Evolutionary conservation across 2,888 invertebrate genomes (phyloP).

Genomic region (Melanostoma scalare): DNA sequence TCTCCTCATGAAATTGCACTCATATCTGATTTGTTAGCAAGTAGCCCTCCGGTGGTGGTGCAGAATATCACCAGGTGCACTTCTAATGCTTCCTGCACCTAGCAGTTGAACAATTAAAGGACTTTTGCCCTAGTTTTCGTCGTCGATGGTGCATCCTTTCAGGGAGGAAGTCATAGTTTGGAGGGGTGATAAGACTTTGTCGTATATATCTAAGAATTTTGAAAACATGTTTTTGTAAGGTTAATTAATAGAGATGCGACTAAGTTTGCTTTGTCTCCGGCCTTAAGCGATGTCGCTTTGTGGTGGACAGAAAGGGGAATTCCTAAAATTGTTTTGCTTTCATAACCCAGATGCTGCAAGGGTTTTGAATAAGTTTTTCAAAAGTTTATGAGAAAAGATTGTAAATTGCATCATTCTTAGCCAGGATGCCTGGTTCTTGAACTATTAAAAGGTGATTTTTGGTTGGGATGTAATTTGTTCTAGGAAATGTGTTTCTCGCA

Average conservation of each 20-base stretch:
- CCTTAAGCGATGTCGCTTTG: no score
- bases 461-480: no score
- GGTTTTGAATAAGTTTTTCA: no score
- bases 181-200: neutral
- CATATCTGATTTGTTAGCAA: slow-evolving; percentile 30
- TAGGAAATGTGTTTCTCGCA: no score
- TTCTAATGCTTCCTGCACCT: slow-evolving; percentile 18
- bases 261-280: neutral
- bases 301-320: no score
- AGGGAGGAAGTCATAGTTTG: neutral
- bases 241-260: neutral
- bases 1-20: slow-evolving; percentile 9
- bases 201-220: neutral
- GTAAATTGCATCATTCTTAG: no score
- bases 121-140: slow-evolving; percentile 39
- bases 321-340: no score
- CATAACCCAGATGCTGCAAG: no score
- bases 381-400: no score
- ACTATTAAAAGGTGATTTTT: no score
- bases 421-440: no score
- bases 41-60: neutral
- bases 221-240: neutral
- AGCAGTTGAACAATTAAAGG: slow-evolving; percentile 27
- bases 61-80: neutral
- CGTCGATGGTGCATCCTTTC: slow-evolving; percentile 5